A percentile compares a stretch with the other conserved stretches of the same genome.
Conservation (phyloP, 2,113 vertebrate genomes). For the Desmodus rotundus region DNA sequence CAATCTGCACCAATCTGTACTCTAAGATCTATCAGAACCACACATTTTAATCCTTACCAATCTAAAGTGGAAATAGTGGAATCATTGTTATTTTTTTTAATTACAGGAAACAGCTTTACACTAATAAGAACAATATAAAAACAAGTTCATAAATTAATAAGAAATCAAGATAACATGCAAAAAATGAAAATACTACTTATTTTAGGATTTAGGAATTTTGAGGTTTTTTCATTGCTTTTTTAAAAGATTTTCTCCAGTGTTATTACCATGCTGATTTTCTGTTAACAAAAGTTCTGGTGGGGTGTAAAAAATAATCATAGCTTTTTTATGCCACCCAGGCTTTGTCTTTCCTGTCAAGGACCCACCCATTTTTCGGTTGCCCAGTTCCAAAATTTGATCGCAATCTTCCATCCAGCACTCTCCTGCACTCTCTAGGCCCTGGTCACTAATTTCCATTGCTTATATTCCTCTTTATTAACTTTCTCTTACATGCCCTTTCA, state of each 20-base stretch:
- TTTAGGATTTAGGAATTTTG: constrained; percentile 30
- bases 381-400: constrained; percentile 11
- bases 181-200: constrained; percentile 11
- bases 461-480: constrained; percentile 25
- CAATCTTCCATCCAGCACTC: not conserved
- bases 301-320: constrained; percentile 31
- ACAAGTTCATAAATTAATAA: constrained; percentile 15
- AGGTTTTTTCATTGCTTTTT: not conserved
- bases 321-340: constrained; percentile 19
- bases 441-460: not conserved
- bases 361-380: constrained; percentile 36
- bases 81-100: constrained; percentile 16
- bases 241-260: constrained; percentile 33
- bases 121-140: constrained; percentile 7
- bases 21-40: constrained; percentile 39
- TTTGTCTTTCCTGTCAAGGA: constrained; percentile 47
- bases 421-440: not conserved
- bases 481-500: not conserved
- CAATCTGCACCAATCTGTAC: not conserved
- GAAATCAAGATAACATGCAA: constrained; percentile 4
- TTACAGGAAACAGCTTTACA: not conserved
- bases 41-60: constrained; percentile 7
- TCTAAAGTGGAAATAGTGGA: constrained; percentile 15
- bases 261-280: constrained; percentile 49
- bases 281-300: constrained; percentile 29